phyloP scores from a whole-genome alignment of 2,888 invertebrate species.

The Scaptodrosophila latifasciaeformis region DNA sequence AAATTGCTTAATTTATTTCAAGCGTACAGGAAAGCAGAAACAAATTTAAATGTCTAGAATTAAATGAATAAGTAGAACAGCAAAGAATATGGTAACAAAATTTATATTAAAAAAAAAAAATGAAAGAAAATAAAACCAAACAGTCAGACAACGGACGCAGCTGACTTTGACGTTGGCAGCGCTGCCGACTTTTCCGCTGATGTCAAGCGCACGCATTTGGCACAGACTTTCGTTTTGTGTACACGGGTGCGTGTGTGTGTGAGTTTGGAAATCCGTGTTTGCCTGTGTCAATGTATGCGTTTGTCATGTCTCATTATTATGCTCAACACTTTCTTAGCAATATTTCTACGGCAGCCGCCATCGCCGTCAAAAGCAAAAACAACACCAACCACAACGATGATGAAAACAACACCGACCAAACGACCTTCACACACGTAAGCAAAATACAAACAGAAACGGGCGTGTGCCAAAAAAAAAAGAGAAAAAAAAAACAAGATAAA shows the following conservation, averaged over 20 bases:
- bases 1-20: slow-evolving; percentile 44
- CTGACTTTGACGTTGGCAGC: slow-evolving; percentile 8
- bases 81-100: slow-evolving; percentile 10
- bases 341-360: slow-evolving; percentile 27
- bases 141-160: not conserved
- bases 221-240: slow-evolving; percentile 15
- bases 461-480: too few relatives aligned
- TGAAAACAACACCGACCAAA: slow-evolving; percentile 25
- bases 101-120: slow-evolving; percentile 12
- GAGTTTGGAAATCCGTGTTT: slow-evolving; percentile 17
- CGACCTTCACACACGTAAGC: slow-evolving; percentile 55
- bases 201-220: slow-evolving; percentile 34
- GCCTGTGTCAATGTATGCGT: slow-evolving; percentile 1
- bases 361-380: slow-evolving; percentile 11
- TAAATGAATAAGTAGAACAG: slow-evolving; percentile 16
- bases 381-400: slow-evolving; percentile 3
- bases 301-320: slow-evolving; percentile 49
- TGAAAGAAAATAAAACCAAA: slow-evolving; percentile 6
- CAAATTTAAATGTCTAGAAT: slow-evolving; percentile 16
- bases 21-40: slow-evolving; percentile 10
- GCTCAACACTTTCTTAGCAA: slow-evolving; percentile 57
- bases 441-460: slow-evolving; percentile 40
- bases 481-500: too few relatives aligned
- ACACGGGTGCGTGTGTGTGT: slow-evolving; percentile 9
- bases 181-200: too few relatives aligned